phyloP scores from a whole-genome alignment of 1,140 invertebrate species.

The Lamellibrachia luymesi region DNA sequence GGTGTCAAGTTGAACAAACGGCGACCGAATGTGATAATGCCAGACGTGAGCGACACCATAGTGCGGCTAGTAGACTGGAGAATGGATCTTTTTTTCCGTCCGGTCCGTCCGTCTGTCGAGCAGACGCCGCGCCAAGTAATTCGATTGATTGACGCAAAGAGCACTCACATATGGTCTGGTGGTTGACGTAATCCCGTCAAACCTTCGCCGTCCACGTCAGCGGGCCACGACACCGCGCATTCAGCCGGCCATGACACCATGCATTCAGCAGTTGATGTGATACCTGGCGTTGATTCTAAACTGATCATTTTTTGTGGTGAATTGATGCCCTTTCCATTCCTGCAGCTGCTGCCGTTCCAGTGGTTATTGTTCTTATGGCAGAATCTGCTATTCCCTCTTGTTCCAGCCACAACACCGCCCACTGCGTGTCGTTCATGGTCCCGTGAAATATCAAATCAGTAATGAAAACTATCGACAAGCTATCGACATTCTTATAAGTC shows the following conservation, averaged over 20 bases:
- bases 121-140: background rate
- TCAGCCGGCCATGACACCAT: background rate
- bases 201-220: no score
- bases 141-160: background rate
- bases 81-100: background rate
- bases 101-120: background rate
- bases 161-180: background rate
- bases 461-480: background rate
- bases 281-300: background rate
- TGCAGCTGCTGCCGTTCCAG: background rate
- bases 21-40: background rate
- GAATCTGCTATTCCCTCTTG: background rate
- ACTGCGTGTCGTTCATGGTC: background rate
- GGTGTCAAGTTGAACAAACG: background rate
- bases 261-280: background rate
- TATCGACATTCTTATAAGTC: background rate
- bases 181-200: background rate
- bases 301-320: background rate
- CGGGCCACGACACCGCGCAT: background rate
- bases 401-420: background rate
- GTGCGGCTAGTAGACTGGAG: background rate
- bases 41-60: background rate
- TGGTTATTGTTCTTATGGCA: background rate
- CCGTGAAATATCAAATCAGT: background rate
- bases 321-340: background rate